A percentile compares a stretch with the other conserved stretches of the same genome.
Evolutionary conservation across 2,888 invertebrate genomes (phyloP).

Genomic region (Phasia obesa): DNA sequence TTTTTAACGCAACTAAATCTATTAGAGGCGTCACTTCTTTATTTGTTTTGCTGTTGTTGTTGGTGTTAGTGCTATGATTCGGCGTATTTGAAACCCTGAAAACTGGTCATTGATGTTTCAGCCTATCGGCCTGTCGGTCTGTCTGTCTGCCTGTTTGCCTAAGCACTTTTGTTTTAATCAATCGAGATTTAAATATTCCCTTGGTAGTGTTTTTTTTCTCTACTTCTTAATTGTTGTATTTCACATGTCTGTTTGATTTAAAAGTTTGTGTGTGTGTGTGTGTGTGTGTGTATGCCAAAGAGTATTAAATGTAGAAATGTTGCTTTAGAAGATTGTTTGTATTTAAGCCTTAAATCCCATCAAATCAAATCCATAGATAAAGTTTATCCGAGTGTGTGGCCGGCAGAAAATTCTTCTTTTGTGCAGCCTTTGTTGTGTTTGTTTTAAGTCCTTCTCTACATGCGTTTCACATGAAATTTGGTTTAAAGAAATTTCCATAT

Average conservation of each 20-base stretch:
- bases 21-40: conserved; percentile 50
- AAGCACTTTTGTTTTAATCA: conserved; percentile 25
- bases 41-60: conserved; percentile 3
- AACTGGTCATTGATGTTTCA: conserved; percentile 20
- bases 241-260: conserved; percentile 1
- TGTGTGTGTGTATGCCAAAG: not conserved
- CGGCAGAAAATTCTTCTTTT: conserved; percentile 8
- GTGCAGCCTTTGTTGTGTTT: conserved; percentile 9
- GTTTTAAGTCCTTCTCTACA: conserved; percentile 26
- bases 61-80: not conserved
- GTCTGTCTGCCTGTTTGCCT: not conserved
- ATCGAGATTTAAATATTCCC: conserved; percentile 25
- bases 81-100: not conserved
- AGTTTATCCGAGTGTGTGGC: conserved; percentile 33
- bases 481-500: not conserved
- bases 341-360: conserved; percentile 57
- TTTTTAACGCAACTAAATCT: conserved; percentile 53
- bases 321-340: conserved; percentile 1
- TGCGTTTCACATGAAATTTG: conserved; percentile 43
- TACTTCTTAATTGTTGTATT: not conserved
- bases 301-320: conserved; percentile 16
- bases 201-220: not conserved
- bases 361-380: conserved; percentile 61
- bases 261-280: not conserved
- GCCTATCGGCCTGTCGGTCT: not conserved